Base-by-base conservation (phyloP, 1,140 invertebrate species). In the Metopolophium dirhodum region DNA sequence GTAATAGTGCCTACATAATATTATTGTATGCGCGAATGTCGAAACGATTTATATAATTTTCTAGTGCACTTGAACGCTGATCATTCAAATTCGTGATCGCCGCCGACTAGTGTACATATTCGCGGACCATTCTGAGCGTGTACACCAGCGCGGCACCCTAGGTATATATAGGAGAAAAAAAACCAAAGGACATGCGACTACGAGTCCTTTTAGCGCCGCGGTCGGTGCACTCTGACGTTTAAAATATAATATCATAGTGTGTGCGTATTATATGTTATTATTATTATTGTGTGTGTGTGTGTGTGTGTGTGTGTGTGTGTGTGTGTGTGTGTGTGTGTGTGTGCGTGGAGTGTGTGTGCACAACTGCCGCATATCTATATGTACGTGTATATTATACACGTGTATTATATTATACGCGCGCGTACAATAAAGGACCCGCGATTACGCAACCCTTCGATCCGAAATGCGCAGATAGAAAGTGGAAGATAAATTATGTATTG, bases 31-130 rank as follows among this genome's bases (percentile, higher is more conserved):
- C 7, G 35, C 47, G 77, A 92, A 92, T 92, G 91, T 92, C 91
- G 77, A 92, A 92, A 92, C 41, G 91, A 85, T 92, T 92, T 92
- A 92, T 92, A 85, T 92, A 92, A 92, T 83, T 92, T 85, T 92
- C 77, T 51, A 92, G 61, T 82, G 77, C 91, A 85, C 91, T 92
- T 57, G 49, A 92, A 92, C 77, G 91, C 77, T 37, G 91, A 83
- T 92, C 37, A 83, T 92, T 91, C 37, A 23, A 90, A 91, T 45
- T 92, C 91, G 91, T 83, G 91, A 92, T 83, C 68, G 35, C 91
- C 6, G 35, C 47, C 49, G 47, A 54, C 49, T 92, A 57, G 85
- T 92, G 85, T 54, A 54, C 90, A 91, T 91, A 82, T 61, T 49
- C 85, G 26, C 41, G 85, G 47, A 2, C 35, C 30, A 87, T 87